Base-by-base conservation (phyloP, 2,797 vertebrate genomes). In the Hoplostethus mediterraneus region DNA sequence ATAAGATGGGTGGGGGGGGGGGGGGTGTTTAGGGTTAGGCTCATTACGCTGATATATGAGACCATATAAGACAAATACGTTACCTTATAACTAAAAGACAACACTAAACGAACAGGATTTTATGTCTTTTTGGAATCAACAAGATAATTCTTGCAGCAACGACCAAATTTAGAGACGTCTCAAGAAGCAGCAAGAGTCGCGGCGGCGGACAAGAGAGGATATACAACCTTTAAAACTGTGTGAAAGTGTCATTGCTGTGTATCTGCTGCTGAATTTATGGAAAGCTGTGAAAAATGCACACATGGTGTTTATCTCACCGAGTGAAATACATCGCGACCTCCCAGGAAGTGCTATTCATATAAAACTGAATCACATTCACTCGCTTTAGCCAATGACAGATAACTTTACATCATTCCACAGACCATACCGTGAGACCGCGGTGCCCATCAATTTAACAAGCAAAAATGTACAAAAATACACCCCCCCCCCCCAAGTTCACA, bases 401-500 rank as follows among this genome's bases (percentile, higher is more conserved):
- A 90, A 86, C 89, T 91, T 93, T 88, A 90, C 89, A 93, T 89
- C 86, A 85, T 80, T 87, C 84, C 84, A 70, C 69, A 56, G 85
- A 85, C 45, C 81, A 71, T 90, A 91, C 83, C 89, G 90, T 93
- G 91, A 93, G 92, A 93, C 82, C 90, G 83, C 79, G 61, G 84
- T 31, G 51, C 77, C 77, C 87, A 88, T 89, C 89, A 90, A 85
- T 89, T 92, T 89, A 92, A 89, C 90, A 90, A 87, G 88, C 75
- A 87, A 76, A 91, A 92, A 90, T 84, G 59, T 78, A 82, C 54
- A 87, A 90, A 91, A 87, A 81, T 79, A 69, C 47, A 2, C 17
- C 65, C 51, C 54, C 38, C 38, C 51, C 38, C 36, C 21, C 2
- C 68, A 75, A 87, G 87, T 81, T 89, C 89, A 90, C 81, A 87